Evolutionary conservation across 1,140 invertebrate species (phyloP).

Genomic region (Trachymyrmex septentrionalis): DNA sequence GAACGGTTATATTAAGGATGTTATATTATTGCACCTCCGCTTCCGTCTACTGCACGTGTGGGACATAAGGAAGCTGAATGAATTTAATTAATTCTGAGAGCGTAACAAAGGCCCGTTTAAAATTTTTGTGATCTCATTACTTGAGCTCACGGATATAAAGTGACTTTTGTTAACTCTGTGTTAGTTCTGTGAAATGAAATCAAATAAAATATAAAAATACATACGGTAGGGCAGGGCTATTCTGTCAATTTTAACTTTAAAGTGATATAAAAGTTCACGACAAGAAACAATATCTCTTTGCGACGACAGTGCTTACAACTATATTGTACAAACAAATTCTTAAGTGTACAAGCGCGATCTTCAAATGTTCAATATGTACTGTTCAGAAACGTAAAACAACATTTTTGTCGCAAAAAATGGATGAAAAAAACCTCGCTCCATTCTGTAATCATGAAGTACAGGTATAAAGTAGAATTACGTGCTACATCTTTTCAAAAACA

Average conservation of each 20-base stretch:
- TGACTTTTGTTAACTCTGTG: not conserved
- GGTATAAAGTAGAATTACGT: not conserved
- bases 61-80: slow-evolving; percentile 8
- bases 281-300: too few relatives aligned
- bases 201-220: not conserved
- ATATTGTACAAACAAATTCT: too few relatives aligned
- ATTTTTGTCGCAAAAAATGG: too few relatives aligned
- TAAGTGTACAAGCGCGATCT: too few relatives aligned
- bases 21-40: slow-evolving; percentile 16
- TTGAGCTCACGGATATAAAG: slow-evolving; percentile 22
- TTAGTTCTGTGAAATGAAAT: slow-evolving; percentile 8
- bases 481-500: not conserved
- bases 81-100: slow-evolving; percentile 52
- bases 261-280: too few relatives aligned
- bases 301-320: too few relatives aligned
- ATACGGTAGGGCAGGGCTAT: too few relatives aligned
- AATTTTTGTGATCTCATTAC: slow-evolving; percentile 33
- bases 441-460: not conserved
- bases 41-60: slow-evolving; percentile 14
- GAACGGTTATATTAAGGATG: not conserved
- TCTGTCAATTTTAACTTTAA: too few relatives aligned
- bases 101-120: slow-evolving; percentile 30
- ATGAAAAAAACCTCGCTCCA: too few relatives aligned
- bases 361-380: too few relatives aligned
- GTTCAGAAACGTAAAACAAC: too few relatives aligned